phyloP scores from a whole-genome alignment of 2,888 invertebrate genomes.

The Diarsia brunnea region DNA sequence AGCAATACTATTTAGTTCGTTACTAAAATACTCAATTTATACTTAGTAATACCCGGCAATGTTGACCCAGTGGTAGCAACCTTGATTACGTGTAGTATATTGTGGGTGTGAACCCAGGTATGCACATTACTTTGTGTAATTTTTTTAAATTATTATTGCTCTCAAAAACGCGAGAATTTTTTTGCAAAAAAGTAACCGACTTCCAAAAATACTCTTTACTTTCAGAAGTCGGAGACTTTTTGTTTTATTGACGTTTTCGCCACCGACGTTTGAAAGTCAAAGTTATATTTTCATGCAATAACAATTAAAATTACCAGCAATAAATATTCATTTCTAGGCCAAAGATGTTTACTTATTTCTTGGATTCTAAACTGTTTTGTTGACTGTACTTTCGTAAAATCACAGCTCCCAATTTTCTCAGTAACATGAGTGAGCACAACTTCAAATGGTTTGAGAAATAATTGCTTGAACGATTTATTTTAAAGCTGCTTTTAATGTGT shows the following conservation, averaged over 20 bases:
- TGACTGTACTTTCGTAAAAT: neutral
- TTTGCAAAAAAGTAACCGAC: too few relatives aligned
- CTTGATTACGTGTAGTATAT: neutral
- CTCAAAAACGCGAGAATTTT: too few relatives aligned
- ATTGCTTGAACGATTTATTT: conserved; percentile 2
- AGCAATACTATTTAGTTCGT: conserved; percentile 43
- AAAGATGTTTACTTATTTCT: neutral
- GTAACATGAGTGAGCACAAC: neutral
- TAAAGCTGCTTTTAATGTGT: neutral
- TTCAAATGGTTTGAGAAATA: conserved; percentile 19
- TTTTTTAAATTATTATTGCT: too few relatives aligned
- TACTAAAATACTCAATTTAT: conserved; percentile 30
- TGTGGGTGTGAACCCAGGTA: neutral
- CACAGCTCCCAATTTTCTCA: conserved; percentile 10
- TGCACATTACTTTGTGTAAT: too few relatives aligned
- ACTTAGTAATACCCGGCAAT: neutral
- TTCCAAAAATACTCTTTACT: too few relatives aligned
- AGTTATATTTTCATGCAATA: neutral
- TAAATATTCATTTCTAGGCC: neutral
- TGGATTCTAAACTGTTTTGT: neutral
- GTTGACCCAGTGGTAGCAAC: neutral
- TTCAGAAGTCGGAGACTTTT: too few relatives aligned
- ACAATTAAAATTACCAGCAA: neutral
- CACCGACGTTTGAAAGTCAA: too few relatives aligned
- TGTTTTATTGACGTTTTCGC: too few relatives aligned